phyloP scores from a whole-genome alignment of 1,140 invertebrate species.

The Papilio dardanus region DNA sequence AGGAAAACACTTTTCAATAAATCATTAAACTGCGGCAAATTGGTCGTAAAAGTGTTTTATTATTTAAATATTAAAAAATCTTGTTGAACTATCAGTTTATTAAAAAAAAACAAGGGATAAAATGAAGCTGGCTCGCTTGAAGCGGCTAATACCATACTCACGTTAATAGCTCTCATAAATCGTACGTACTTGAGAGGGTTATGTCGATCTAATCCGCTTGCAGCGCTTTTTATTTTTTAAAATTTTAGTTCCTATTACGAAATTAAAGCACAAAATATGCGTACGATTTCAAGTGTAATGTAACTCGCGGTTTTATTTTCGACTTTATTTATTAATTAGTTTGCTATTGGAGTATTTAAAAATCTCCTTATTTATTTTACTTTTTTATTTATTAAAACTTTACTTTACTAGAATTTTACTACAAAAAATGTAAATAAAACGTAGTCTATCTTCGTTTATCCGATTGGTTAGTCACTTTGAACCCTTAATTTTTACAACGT shows the following conservation, averaged over 20 bases:
- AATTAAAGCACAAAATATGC: neutral
- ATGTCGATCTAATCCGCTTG: slow-evolving; percentile 20
- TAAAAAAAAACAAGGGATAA: slow-evolving; percentile 12
- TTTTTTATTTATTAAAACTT: too few species aligned
- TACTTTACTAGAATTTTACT: too few species aligned
- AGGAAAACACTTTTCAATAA: neutral
- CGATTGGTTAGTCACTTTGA: too few species aligned
- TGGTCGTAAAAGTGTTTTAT: neutral
- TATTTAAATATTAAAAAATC: slow-evolving; percentile 9
- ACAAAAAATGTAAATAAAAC: too few species aligned
- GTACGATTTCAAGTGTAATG: neutral
- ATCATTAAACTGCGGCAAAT: neutral
- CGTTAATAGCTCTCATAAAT: slow-evolving; percentile 22
- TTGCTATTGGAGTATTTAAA: neutral
- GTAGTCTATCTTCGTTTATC: too few species aligned
- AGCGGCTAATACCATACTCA: slow-evolving; percentile 22
- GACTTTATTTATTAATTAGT: neutral
- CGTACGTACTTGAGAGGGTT: neutral
- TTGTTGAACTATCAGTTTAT: slow-evolving; percentile 4
- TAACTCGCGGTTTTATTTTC: neutral
- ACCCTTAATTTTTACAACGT: too few species aligned
- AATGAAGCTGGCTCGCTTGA: slow-evolving; percentile 16
- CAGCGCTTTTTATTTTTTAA: slow-evolving; percentile 7
- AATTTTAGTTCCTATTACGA: neutral
- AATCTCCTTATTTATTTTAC: too few species aligned